Evolutionary conservation across 92 coral and sea anemone species (phyloP).

Genomic region (Virgularia gustaviana): DNA sequence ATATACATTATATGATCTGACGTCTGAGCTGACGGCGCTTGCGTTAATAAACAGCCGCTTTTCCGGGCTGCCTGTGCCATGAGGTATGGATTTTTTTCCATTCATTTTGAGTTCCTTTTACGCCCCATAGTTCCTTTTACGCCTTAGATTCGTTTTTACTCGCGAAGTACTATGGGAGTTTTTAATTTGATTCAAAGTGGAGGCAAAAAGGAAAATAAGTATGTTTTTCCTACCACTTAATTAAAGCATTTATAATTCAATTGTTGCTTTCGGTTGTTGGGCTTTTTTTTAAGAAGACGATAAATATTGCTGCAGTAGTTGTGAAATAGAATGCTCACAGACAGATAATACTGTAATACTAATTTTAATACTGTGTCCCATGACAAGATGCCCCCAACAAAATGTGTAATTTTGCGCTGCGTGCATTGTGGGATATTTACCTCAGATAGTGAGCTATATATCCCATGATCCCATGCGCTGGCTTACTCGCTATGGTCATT

Average conservation of each 20-base stretch:
- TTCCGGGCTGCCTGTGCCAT: too few relatives aligned
- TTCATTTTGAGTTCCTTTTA: too few relatives aligned
- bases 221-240: not conserved
- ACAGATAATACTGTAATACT: not conserved
- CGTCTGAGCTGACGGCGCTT: slow-evolving; percentile 43
- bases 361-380: not conserved
- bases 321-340: slow-evolving; percentile 7
- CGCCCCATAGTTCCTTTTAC: not conserved
- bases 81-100: too few relatives aligned
- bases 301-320: slow-evolving; percentile 17
- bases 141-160: not conserved
- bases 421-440: too few relatives aligned
- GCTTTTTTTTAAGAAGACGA: not conserved
- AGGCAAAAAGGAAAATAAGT: too few relatives aligned
- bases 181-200: too few relatives aligned
- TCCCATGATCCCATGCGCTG: too few relatives aligned
- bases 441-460: not conserved
- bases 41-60: too few relatives aligned
- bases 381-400: not conserved
- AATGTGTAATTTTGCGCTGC: too few relatives aligned
- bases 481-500: too few relatives aligned
- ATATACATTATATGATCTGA: too few relatives aligned
- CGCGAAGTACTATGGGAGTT: not conserved
- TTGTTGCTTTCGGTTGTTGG: not conserved
- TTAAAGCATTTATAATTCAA: slow-evolving; percentile 3